Evolutionary conservation across 2,888 invertebrate genomes (phyloP), one percentile per base, ranked within the genome.

Genomic region (Drosophila peninsularis): DNA sequence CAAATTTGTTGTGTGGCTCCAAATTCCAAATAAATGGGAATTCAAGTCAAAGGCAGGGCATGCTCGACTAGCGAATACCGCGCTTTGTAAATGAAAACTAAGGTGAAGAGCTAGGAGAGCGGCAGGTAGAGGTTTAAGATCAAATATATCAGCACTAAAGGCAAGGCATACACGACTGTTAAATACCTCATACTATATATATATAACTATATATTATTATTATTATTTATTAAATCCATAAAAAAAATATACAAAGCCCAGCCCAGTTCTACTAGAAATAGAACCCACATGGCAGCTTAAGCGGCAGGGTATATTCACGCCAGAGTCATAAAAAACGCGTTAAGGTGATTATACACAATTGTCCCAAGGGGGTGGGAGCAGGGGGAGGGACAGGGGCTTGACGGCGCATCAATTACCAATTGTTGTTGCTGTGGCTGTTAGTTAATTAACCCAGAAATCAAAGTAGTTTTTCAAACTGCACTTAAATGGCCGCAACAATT

Each of bases 321-420:
- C 7, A 55, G 39, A 55, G 55, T 41, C 55, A 17, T 10, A 30
- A 24, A 62, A 65, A 76, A 41, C 39, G 73, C 58, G 58, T 69
- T 71, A 66, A 81, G 67, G 58, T 84, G 71, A 81, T 81, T 81
- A 78, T 53, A 57, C 41, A 62, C 45, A 32, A 53, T 30, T 44
- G 13, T 10, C 37, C 52, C 14, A 30, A 11, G 34, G 19, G 60
- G 54, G 14, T 19, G 32, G 27, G n/a, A 6, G 1, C 7, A 14
- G 32, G 17, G 41, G 14, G 4, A 19, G 50, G 21, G 5, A 6
- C 5, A 41, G 34, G 5, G 21, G 14, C 21, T n/a, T 19, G 34
- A 36, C 53, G 45, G 61, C 64, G 79, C 82, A 88, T 85, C 85
- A 82, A 85, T 88, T 88, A 85, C 71, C 85, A 88, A 88, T 84